phyloP scores from a whole-genome alignment of 2,797 vertebrate genomes.

The Clarias laeviceps region DNA sequence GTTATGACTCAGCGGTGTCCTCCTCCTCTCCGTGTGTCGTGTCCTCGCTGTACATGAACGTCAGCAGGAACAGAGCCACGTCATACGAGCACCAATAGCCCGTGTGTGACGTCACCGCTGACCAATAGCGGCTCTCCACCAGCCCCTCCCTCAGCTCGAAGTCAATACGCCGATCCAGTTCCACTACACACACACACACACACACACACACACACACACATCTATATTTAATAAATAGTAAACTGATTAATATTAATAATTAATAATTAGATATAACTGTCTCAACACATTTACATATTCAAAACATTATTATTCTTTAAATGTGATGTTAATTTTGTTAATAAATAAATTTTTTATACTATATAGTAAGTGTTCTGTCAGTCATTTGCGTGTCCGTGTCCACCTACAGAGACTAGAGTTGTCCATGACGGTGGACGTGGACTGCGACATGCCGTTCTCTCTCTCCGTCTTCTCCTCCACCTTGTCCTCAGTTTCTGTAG shows the following conservation, averaged over 20 bases:
- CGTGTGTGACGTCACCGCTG: constrained; percentile 93
- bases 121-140: constrained; percentile 96
- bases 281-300: too few relatives aligned
- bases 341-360: neutral
- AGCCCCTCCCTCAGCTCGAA: constrained; percentile 94
- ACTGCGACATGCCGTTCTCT: constrained; percentile 69
- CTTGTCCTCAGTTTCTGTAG: constrained; percentile 67
- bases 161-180: constrained; percentile 91
- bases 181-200: constrained; percentile 73
- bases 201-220: constrained; percentile 38
- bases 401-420: constrained; percentile 61
- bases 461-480: constrained; percentile 68
- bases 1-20: constrained; percentile 58
- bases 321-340: neutral
- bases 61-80: constrained; percentile 93
- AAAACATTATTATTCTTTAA: too few relatives aligned
- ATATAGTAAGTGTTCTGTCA: neutral
- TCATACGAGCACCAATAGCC: constrained; percentile 96
- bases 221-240: too few relatives aligned
- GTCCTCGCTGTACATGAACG: constrained; percentile 89
- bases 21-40: constrained; percentile 62
- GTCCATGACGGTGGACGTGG: constrained; percentile 81
- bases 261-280: too few relatives aligned
- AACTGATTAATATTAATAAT: too few relatives aligned
- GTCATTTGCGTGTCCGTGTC: neutral